phyloP scores from a whole-genome alignment of 2,888 invertebrate species.

The Cryptocephalus moraei region DNA sequence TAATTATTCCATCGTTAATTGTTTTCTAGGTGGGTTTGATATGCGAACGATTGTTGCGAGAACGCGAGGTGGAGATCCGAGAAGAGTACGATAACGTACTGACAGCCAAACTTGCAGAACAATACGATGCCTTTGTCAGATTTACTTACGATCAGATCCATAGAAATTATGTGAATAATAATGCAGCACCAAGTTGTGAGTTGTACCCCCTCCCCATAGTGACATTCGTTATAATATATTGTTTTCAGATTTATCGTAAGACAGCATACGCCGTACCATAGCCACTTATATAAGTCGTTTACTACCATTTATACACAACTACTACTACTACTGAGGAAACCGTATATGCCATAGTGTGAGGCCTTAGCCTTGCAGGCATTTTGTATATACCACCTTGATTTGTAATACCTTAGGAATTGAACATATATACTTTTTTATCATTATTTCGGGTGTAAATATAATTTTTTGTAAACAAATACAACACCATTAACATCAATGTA shows the following conservation, averaged over 20 bases:
- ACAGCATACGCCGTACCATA: conserved; percentile 19
- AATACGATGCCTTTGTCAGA: conserved; percentile 97
- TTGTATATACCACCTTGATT: conserved; percentile 24
- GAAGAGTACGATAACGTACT: conserved; percentile 92
- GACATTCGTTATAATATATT: conserved; percentile 1
- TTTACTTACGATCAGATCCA: conserved; percentile 97
- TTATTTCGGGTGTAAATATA: too few relatives aligned
- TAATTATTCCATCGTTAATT: too few relatives aligned
- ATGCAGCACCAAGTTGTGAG: conserved; percentile 38
- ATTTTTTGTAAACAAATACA: too few relatives aligned
- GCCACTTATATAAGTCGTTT: conserved; percentile 23
- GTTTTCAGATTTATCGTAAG: conserved; percentile 38
- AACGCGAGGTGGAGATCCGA: conserved; percentile 87
- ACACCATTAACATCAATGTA: too few relatives aligned
- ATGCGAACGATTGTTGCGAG: conserved; percentile 93
- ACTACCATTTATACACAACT: conserved; percentile 22
- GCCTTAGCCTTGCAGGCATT: conserved; percentile 33
- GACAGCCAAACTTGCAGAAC: conserved; percentile 89
- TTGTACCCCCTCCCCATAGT: conserved; percentile 12
- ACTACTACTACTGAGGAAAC: conserved; percentile 5
- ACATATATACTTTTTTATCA: not conserved
- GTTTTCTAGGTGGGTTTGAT: conserved; percentile 78
- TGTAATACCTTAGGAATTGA: conserved; percentile 28
- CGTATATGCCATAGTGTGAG: conserved; percentile 24
- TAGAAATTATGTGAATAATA: conserved; percentile 47